Evolutionary conservation across 2,888 invertebrate genomes (phyloP), one percentile per base, ranked within the genome.

Genomic region (Drosophila mercatorum): DNA sequence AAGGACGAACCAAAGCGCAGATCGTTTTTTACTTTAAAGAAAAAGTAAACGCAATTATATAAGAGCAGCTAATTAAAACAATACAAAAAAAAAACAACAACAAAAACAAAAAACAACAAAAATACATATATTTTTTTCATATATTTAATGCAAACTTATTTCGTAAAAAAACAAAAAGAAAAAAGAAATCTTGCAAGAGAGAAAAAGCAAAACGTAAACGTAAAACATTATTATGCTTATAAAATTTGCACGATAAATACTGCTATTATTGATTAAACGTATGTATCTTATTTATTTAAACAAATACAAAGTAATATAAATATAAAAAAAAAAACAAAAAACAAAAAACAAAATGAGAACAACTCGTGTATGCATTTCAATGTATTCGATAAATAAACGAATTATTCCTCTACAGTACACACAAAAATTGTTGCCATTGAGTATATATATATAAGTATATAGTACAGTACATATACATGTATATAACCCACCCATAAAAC

Each of bases 11-110:
- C 97, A 93, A 98, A 98, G 95, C 96, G 97, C 93, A 96, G 98
- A 93, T 97, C 98, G 94, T 98, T 99, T 95, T 98, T 99, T 95
- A 98, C 98, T 92, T 95, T 98, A 94, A 98, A 98, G 95, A 98
- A 98, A 95, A 98, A 98, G 96, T 98, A 95, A 96, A 95, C 65
- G 72, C 59, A 73, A 94, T 88, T 72, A 88, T 72, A 67, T 83
- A 80, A 83, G 79, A 86, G 72, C 82, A 76, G 86, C 88, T 84
- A 81, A 84, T 84, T 88, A 81, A 87, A 88, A 76, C 43, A 58
- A 73, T 74, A 74, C 41, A 70, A 75, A 64, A 70, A 70, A 66
- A 71, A 56, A 52, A 22, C 17, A 22, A 22, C 22, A 22, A 22
- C 22, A 22, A 75, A 56, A 51, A 72, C 61, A 65, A 75, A 72